phyloP scores from a whole-genome alignment of 2,888 invertebrate species.

The Agrilus mali region DNA sequence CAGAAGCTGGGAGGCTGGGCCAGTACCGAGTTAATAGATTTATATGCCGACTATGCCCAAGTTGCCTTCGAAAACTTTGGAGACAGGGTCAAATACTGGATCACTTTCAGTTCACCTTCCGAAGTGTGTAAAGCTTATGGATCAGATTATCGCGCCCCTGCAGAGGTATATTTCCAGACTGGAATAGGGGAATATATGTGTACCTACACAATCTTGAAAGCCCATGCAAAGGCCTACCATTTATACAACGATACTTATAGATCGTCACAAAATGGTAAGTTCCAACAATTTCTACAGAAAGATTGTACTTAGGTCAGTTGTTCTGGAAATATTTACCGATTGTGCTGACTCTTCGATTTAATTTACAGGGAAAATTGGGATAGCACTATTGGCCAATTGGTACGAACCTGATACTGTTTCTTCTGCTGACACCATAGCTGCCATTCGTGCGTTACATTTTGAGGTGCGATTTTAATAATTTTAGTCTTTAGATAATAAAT shows the following conservation, averaged over 20 bases:
- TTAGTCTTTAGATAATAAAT: too few species aligned
- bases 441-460: constrained; percentile 27
- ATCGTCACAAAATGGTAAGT: constrained; percentile 16
- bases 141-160: constrained; percentile 32
- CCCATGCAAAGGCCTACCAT: constrained; percentile 51
- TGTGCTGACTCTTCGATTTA: too few species aligned
- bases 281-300: not conserved
- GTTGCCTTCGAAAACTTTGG: constrained; percentile 35
- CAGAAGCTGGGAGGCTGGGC: constrained; percentile 50
- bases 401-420: constrained; percentile 33
- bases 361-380: constrained; percentile 38
- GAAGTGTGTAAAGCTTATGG: constrained; percentile 28
- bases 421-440: constrained; percentile 40
- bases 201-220: constrained; percentile 46
- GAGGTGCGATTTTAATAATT: not conserved
- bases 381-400: constrained; percentile 39
- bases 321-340: too few species aligned
- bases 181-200: constrained; percentile 49
- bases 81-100: constrained; percentile 32
- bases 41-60: constrained; percentile 40
- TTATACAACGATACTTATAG: constrained; percentile 45
- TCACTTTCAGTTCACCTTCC: constrained; percentile 40
- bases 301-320: too few species aligned
- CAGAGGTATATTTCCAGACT: constrained; percentile 10
- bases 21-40: constrained; percentile 41